Evolutionary conservation across 2,797 vertebrate genomes (phyloP), one percentile per base, ranked within the genome.

Genomic region (Tenualosa thibaudeaui): DNA sequence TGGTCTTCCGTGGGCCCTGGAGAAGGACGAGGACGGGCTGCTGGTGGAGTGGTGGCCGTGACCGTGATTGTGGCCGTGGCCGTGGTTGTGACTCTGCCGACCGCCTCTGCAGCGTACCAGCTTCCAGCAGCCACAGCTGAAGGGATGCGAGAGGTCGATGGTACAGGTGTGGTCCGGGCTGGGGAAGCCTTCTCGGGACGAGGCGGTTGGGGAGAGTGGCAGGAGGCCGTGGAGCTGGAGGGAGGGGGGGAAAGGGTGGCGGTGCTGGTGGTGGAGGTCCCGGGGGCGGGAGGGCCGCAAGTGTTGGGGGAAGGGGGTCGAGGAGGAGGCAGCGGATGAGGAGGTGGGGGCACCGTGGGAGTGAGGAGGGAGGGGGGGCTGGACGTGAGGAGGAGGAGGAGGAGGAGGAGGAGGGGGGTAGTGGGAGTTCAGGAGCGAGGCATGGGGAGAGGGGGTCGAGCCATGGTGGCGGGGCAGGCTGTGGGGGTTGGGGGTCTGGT

Each of bases 41-140:
- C 93, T 90, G 17, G 71, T 0, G 2, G 71, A 78, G 37, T 71
- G 65, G 65, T 71, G 65, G 0, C 26, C 31, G 31, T 71, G 65
- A 3, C n/a, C 58, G 58, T 71, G 65, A 71, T 10, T 10, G 65
- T 78, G 71, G 5, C 71, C 40, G 68, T 71, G 68, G 4, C n/a
- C 7, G 62, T 71, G 68, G 13, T 10, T 13, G 62, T 68, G 62
- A 13, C 12, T 12, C 54, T 89, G 93, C 85, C 93, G 94, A 85
- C 89, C 91, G 24, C 92, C 93, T 71, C 91, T 88, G 86, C 96
- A 95, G 88, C 93, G 94, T 31, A 97, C 90, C 87, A 96, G 86
- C 89, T 94, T 94, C 96, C 96, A 97, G 90, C 96, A 97, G 86
- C 96, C 94, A 15, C 97, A 96, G 68, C 91, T 95, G 86, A 96